Percentiles rank a stretch among this genome's conserved stretches.
These are phyloP conservation scores for Phainopepla nitens DNA, from an alignment of 2,113 vertebrate species.

Conservation along the genomic window DNA sequence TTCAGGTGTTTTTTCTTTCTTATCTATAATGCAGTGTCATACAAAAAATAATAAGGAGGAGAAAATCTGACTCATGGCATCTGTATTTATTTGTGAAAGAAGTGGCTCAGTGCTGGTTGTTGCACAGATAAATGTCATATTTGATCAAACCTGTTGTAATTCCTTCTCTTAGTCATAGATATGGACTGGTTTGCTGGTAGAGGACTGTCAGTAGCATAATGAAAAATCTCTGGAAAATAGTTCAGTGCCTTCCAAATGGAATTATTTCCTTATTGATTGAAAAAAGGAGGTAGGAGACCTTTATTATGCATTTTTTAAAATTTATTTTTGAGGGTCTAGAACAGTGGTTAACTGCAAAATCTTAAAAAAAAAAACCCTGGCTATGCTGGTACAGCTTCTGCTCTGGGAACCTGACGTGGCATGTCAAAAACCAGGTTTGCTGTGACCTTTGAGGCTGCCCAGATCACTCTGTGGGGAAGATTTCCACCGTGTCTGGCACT, in stretches of 20 bases:
- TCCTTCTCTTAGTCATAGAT: not conserved
- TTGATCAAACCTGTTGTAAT: not conserved
- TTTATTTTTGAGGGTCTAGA: not conserved
- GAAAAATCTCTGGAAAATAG: not conserved
- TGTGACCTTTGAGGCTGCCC: not conserved
- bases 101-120: not conserved
- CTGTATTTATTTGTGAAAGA: not conserved
- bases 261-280: not conserved
- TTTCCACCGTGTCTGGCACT: not conserved
- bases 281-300: not conserved
- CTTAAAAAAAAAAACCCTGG: accelerated
- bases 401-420: not conserved
- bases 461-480: not conserved
- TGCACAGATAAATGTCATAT: not conserved
- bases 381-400: not conserved
- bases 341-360: not conserved
- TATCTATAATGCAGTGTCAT: not conserved
- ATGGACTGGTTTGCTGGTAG: not conserved
- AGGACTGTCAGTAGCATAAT: not conserved
- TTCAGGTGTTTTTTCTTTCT: not conserved
- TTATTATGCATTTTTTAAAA: not conserved
- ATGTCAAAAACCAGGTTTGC: not conserved
- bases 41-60: not conserved
- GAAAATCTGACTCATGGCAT: not conserved
- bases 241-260: not conserved